These are phyloP conservation scores for Struthio camelus DNA, from an alignment of 2,113 vertebrate species.

Conservation along the genomic window DNA sequence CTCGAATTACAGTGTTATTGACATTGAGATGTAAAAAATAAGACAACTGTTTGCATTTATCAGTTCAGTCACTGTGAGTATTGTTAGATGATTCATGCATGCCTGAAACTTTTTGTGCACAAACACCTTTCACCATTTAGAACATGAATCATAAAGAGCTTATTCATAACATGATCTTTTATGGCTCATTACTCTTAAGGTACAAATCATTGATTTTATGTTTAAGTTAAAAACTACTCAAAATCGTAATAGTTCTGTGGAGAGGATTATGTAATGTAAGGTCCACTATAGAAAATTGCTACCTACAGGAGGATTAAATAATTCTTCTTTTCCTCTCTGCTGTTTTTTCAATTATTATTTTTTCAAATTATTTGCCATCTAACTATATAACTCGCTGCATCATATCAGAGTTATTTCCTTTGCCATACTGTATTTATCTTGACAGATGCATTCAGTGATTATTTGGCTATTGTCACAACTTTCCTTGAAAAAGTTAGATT, in stretches of 20 bases:
- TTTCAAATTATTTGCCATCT: background rate
- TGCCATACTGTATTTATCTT: background rate
- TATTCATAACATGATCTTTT: background rate
- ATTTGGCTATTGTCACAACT: background rate
- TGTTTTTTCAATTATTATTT: background rate
- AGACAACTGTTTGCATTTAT: background rate
- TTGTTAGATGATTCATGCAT: background rate
- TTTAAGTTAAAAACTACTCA: background rate
- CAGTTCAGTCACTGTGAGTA: background rate
- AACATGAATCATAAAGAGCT: background rate
- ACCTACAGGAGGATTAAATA: background rate
- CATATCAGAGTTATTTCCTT: background rate
- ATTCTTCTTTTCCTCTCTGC: fast-evolving
- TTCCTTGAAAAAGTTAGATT: background rate
- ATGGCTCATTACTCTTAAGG: background rate
- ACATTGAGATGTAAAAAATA: background rate
- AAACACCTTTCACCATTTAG: background rate
- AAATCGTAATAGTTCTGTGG: background rate
- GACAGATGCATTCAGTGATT: background rate
- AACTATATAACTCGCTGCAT: too few relatives aligned
- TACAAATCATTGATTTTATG: background rate
- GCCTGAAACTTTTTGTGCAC: background rate
- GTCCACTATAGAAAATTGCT: background rate
- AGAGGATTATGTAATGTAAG: background rate
- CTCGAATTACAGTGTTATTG: background rate